Base-by-base conservation (phyloP, 2,888 invertebrate species). In the Linnaemya tessellans region DNA sequence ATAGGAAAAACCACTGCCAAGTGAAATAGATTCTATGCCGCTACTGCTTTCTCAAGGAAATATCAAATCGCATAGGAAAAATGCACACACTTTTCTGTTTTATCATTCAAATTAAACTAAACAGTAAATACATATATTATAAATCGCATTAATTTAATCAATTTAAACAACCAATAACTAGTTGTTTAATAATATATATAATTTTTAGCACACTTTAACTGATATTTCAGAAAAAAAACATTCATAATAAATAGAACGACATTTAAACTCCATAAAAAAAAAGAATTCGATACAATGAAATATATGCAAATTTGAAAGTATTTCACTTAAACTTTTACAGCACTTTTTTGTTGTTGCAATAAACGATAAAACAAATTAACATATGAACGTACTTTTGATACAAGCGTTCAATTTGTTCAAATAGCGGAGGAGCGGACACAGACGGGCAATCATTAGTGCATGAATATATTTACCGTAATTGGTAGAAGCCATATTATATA, bases 401-500 rank as follows among this genome's bases (percentile, higher is more conserved):
- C 3, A 9, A 41, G 10, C 20, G 3, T 20, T 56, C 25, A n/a
- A 35, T 49, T 4, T 18, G 18, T 49, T 46, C 18, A 51, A 51
- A 10, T 18, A 18, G 56, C 3, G 15, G 13, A 22, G 25, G 25
- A 7, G 15, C 4, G 20, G 22, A n/a, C 18, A 51, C n/a, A 38
- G 41, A 3, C 41, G 7, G 51, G 8, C 51, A 18, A 20, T 9
- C 20, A 20, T 18, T 20, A 54, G 51, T 54, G 54, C 43, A 64
- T 71, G 46, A 64, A 49, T 11, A 35, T 18, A 68, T 11, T 30
- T 41, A 20, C 20, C 1, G 10, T 54, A 46, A 58, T 46, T n/a
- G 51, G 65, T 41, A 70, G 51, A 74, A 51, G 2, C 1, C n/a
- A 13, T 65, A 74, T 80, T 71, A 80, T 77, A 77, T 77, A 84